Base-by-base conservation (phyloP, 2,113 vertebrate species). In the Cyrtonyx montezumae region DNA sequence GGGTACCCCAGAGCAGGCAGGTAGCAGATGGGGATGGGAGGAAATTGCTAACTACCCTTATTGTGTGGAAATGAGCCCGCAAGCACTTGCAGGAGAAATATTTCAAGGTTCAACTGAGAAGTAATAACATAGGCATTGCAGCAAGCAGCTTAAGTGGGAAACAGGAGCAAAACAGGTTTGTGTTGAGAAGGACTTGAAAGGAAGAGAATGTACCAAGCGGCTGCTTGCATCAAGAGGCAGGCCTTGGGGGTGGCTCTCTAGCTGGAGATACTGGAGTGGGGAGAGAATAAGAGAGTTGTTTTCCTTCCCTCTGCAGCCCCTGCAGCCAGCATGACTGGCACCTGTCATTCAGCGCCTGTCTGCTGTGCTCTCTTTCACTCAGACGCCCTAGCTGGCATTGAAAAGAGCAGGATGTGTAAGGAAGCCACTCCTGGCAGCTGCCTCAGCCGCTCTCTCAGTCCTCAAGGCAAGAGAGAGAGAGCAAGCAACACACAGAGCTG, bases 1-100 rank as follows among this genome's bases (percentile, higher is more conserved):
- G 70, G 40, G 70, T 62, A 58, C 53, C 20, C 11, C 36, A 42
- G 53, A 88, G 91, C 77, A 79, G 94, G 90, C 93, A 96, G 91
- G 94, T 95, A 96, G 93, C 94, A 96, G 94, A 93, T 96, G 87
- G 76, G 66, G 66, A 90, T 59, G 20, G 77, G 36, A 93, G 81
- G 87, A 93, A 95, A 96, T 93, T 67, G 69, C 79, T 95, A 78
- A 87, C 93, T 55, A 55, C 28, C 37, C 37, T 88, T 65, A 87
- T 90, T 96, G 93, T 93, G 90, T 45, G 76, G 83, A 94, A 94
- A 96, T 94, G 85, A 95, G 87, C 82, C 88, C 37, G 62, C 5
- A 2, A 88, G 82, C 92, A 83, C 70, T 94, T 62, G 51, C 40
- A 62, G 37, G 34, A 87, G 23, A 10, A 89, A 49, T 56, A 74